Base-by-base conservation (phyloP, 2,113 vertebrate genomes). In the Syngnathoides biaculeatus region DNA sequence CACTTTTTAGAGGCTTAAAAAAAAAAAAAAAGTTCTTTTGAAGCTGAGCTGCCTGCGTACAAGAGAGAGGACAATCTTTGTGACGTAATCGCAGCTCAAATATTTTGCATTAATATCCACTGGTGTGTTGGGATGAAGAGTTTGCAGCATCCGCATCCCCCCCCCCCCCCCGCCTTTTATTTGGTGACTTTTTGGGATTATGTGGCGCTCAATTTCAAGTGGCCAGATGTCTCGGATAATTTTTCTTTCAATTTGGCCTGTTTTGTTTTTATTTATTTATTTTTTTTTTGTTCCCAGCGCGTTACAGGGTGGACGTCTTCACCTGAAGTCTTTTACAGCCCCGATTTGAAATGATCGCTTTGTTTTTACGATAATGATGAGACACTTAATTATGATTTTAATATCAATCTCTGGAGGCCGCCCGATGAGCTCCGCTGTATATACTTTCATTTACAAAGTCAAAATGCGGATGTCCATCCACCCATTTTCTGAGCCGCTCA, bases 381-480 rank as follows among this genome's bases (percentile, higher is more conserved):
- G 47, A 67, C 62, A 70, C 50, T 71, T 78, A 67, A 67, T 79
- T 8, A 60, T 61, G 20, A 81, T 14, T 79, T 79, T 68, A 43
- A 47, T 40, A 27, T 22, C 19, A 50, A 43, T 69, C 62, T 65
- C 14, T 55, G 64, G 68, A 48, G 62, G 53, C 12, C 72, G 19
- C 55, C 64, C 38, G 57, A 43, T 13, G n/a, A 77, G 47, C 71
- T 61, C 59, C 66, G 42, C 14, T 87, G 75, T 85, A 84, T 35
- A 81, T 77, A 82, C 38, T 66, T 58, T 69, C 68, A 71, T 84
- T 78, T 50, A 45, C 17, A 78, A 75, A 58, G 76, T 77, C 69
- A 77, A 71, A 52, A 5, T 9, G 52, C 69, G 56, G 65, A 50
- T 67, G 69, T 72, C n/a, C n/a, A n/a, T n/a, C n/a, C n/a, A n/a